A percentile compares a stretch with the other conserved stretches of the same genome.
phyloP scores from a whole-genome alignment of 2,113 vertebrate species.

The Lycaon pictus region DNA sequence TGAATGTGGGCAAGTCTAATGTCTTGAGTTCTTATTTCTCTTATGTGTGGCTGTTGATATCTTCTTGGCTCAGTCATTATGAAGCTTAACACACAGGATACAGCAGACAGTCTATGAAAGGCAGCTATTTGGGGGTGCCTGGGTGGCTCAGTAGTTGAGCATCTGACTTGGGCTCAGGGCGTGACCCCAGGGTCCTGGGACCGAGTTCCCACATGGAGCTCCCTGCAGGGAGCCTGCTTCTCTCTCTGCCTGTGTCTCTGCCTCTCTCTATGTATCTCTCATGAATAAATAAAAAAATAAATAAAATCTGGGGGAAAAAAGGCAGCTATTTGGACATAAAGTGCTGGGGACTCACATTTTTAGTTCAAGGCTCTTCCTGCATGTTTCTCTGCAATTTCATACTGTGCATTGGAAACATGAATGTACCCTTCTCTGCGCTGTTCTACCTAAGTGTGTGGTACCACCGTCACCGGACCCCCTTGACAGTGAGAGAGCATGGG shows the following conservation, averaged over 20 bases:
- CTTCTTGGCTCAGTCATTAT: background rate
- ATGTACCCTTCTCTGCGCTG: background rate
- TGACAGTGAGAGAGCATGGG: background rate
- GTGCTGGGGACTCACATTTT: background rate
- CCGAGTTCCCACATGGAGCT: too few relatives aligned
- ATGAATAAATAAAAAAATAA: too few relatives aligned
- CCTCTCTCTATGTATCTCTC: too few relatives aligned
- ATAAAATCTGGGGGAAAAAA: too few relatives aligned
- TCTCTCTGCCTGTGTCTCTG: too few relatives aligned
- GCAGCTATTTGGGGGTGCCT: background rate
- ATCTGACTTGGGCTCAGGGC: too few relatives aligned
- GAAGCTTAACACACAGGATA: background rate
- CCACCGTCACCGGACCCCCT: background rate
- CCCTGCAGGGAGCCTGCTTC: too few relatives aligned
- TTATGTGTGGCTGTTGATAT: background rate
- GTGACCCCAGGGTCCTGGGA: too few relatives aligned
- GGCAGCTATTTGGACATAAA: too few relatives aligned
- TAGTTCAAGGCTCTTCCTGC: background rate
- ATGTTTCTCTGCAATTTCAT: background rate
- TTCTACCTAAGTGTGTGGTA: background rate
- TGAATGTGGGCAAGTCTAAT: background rate
- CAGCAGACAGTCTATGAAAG: background rate
- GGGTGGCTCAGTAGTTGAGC: too few relatives aligned
- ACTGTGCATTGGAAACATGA: background rate
- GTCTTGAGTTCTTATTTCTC: background rate